Conservation (phyloP, 2,888 invertebrate genomes). For the Ormyrus pomaceus region DNA sequence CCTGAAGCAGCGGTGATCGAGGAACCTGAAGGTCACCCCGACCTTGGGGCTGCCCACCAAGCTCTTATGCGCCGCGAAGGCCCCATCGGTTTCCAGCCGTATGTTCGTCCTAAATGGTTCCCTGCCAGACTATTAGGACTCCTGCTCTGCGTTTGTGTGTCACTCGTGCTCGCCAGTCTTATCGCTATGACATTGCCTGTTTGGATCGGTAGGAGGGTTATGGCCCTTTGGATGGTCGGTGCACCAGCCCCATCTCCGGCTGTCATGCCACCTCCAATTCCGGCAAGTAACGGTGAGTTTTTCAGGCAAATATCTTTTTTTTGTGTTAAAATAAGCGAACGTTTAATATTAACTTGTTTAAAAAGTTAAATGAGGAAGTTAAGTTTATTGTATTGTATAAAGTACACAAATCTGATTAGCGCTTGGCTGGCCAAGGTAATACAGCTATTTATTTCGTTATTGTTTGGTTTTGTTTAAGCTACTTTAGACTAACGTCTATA, state of each 20-base stretch:
- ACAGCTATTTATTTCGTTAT: no score
- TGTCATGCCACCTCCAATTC: slow-evolving; percentile 66
- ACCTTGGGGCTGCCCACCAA: slow-evolving; percentile 89
- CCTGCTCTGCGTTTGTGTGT: slow-evolving; percentile 87
- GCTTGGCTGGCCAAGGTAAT: no score
- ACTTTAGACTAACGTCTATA: no score
- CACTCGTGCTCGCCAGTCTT: slow-evolving; percentile 90
- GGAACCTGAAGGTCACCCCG: slow-evolving; percentile 70
- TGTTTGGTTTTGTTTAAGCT: no score
- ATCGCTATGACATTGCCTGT: slow-evolving; percentile 93
- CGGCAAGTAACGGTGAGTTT: slow-evolving; percentile 63
- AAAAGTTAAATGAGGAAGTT: no score
- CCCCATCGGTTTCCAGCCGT: slow-evolving; percentile 92
- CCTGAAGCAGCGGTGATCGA: slow-evolving; percentile 67
- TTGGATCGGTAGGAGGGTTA: slow-evolving; percentile 91
- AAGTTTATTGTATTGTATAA: no score
- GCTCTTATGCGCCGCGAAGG: slow-evolving; percentile 88
- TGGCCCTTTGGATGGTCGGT: slow-evolving; percentile 89
- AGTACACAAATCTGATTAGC: no score
- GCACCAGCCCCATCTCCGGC: slow-evolving; percentile 73
- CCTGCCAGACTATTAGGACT: slow-evolving; percentile 82
- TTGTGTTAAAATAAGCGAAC: no score
- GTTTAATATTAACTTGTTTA: no score
- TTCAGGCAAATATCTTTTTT: no score
- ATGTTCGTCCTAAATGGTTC: slow-evolving; percentile 90